These are phyloP conservation scores for Alligator sinensis DNA, from an alignment of 2,113 vertebrate genomes.

Conservation along the genomic window DNA sequence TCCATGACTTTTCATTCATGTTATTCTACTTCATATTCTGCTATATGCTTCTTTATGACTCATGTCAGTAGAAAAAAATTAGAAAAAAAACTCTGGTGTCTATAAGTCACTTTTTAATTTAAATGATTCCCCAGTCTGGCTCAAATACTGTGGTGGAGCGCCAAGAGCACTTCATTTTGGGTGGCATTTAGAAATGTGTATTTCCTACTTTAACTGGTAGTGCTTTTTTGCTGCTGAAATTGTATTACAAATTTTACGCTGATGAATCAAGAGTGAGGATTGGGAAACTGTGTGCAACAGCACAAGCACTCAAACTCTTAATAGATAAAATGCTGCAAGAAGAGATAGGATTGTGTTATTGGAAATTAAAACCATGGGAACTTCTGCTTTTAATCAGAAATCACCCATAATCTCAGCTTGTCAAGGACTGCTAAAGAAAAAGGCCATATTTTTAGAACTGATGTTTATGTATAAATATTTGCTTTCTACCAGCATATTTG, in stretches of 20 bases:
- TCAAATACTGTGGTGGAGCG: background rate
- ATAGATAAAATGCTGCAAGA: background rate
- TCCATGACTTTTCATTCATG: background rate
- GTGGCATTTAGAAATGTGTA: background rate
- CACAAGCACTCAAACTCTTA: background rate
- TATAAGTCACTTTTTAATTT: background rate
- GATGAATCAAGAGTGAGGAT: background rate
- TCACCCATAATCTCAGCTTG: background rate
- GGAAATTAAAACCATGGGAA: background rate
- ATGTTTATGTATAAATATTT: background rate
- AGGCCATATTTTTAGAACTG: background rate
- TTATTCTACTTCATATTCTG: background rate
- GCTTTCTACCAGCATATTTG: background rate
- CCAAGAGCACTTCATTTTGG: background rate
- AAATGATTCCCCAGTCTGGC: background rate
- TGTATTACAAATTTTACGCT: background rate
- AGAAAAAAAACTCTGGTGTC: background rate
- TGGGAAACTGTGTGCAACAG: background rate
- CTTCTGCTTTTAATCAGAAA: background rate
- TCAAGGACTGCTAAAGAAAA: background rate
- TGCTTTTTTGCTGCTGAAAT: background rate
- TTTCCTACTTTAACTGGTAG: background rate
- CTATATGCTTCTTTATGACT: background rate
- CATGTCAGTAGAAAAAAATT: background rate
- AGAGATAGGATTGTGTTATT: background rate